Base-by-base conservation (phyloP, 1,140 invertebrate species). In the Bombus pascuorum region DNA sequence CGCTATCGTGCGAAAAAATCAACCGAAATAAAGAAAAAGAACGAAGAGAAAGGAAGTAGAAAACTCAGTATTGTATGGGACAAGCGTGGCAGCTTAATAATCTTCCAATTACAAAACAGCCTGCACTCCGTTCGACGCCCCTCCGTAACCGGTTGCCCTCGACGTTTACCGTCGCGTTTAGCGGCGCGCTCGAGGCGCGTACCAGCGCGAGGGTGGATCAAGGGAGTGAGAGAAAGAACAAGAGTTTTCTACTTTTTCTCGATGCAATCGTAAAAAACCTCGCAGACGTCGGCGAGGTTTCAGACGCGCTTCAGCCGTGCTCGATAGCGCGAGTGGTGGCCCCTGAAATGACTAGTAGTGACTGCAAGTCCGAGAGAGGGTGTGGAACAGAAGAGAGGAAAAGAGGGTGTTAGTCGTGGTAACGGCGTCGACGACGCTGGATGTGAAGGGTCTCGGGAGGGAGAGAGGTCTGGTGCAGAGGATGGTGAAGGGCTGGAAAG, bases 261-360 rank as follows among this genome's bases (percentile, higher is more conserved):
- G 71, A 85, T 85, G 79, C 57, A 74, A 85, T 81, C 70, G 79
- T 71, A 75, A 81, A 75, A 81, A 81, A 75, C 22, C 28, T 81
- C 71, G 84, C 79, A 74, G 59, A 81, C 77, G 78, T 74, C 71
- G 79, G 86, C 89, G 59, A 88, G 72, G 73, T 86, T 84, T 86
- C 81, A 86, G 89, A 90, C 76, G 72, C 77, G 79, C 57, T 78
- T 82, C 80, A 81, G 66, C 72, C 89, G 86, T 90, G 89, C 80
- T 90, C 89, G 89, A 88, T 86, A 70, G 86, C 80, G 86, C 86
- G 88, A 90, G 83, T 74, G 89, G 83, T 86, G 83, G 89, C 72
- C 81, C 83, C 89, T 90, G 86, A 90, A 90, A 90, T 88, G 89
- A 90, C 89, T 90, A 90, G 89, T 87, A 79, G 88, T 71, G 89